Evolutionary conservation across 2,888 invertebrate species (phyloP).

Genomic region (Microctonus hyperodae): DNA sequence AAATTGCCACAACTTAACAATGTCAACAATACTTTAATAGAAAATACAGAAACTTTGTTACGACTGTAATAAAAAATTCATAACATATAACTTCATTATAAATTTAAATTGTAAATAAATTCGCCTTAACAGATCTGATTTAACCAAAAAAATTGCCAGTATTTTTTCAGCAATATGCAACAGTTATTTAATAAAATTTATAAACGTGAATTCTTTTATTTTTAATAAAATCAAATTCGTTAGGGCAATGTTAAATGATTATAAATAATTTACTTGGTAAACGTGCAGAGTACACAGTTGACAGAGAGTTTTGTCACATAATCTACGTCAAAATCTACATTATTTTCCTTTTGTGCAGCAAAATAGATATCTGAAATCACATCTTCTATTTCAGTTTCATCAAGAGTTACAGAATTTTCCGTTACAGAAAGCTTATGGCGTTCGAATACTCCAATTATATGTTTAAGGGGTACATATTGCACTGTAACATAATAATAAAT

Average conservation of each 20-base stretch:
- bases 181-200: too few species aligned
- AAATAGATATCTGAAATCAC: slow-evolving; percentile 78
- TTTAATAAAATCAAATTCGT: too few species aligned
- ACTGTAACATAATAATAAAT: too few species aligned
- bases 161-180: too few species aligned
- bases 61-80: slow-evolving; percentile 65
- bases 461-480: slow-evolving; percentile 65
- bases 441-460: slow-evolving; percentile 75
- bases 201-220: too few species aligned
- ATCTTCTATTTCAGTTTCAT: slow-evolving; percentile 74
- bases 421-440: slow-evolving; percentile 74
- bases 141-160: too few species aligned
- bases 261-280: slow-evolving; percentile 68
- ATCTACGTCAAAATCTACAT: slow-evolving; percentile 70
- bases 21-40: slow-evolving; percentile 74
- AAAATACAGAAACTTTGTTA: slow-evolving; percentile 72
- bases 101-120: not conserved
- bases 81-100: slow-evolving; percentile 1
- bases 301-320: slow-evolving; percentile 71
- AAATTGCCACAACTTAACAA: slow-evolving; percentile 72
- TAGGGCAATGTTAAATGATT: not conserved
- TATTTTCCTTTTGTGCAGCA: slow-evolving; percentile 73
- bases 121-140: too few species aligned
- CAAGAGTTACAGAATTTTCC: slow-evolving; percentile 73
- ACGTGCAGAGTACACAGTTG: slow-evolving; percentile 73